Evolutionary conservation across 2,113 vertebrate genomes (phyloP).

Genomic region (Pachyramphus minor): DNA sequence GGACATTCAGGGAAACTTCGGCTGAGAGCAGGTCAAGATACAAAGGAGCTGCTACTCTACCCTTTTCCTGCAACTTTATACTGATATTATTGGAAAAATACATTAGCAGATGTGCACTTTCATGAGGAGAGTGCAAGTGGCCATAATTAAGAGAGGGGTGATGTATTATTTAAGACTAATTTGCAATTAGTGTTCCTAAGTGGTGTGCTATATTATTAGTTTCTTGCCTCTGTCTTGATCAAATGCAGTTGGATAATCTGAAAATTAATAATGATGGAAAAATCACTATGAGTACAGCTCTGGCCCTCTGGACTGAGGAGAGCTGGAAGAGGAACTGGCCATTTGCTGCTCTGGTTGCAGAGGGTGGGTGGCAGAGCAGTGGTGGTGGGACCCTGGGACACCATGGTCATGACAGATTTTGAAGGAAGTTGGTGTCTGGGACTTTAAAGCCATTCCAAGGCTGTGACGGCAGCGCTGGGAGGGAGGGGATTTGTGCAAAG

Average conservation of each 20-base stretch:
- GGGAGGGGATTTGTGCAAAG: background rate
- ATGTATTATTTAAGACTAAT: constrained; percentile 54
- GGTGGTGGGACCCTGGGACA: background rate
- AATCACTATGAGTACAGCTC: background rate
- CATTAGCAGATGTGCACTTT: constrained; percentile 31
- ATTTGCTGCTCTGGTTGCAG: background rate
- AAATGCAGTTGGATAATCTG: constrained; percentile 34
- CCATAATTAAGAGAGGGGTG: constrained; percentile 28
- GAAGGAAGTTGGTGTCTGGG: background rate
- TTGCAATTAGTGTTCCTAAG: constrained; percentile 52
- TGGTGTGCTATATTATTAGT: background rate
- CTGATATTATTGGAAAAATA: constrained; percentile 24
- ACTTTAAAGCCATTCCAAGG: background rate
- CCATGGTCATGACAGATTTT: background rate
- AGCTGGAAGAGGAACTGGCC: background rate
- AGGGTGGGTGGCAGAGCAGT: fast-evolving
- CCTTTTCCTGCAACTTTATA: background rate
- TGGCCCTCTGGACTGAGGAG: background rate
- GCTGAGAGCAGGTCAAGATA: background rate
- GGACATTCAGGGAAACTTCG: background rate
- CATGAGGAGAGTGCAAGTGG: background rate
- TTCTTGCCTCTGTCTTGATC: constrained; percentile 26
- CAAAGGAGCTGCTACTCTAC: background rate
- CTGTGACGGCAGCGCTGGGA: background rate
- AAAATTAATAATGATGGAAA: constrained; percentile 33